Conservation (phyloP, 1,140 invertebrate genomes). For the Drosophila subpulchrella region DNA sequence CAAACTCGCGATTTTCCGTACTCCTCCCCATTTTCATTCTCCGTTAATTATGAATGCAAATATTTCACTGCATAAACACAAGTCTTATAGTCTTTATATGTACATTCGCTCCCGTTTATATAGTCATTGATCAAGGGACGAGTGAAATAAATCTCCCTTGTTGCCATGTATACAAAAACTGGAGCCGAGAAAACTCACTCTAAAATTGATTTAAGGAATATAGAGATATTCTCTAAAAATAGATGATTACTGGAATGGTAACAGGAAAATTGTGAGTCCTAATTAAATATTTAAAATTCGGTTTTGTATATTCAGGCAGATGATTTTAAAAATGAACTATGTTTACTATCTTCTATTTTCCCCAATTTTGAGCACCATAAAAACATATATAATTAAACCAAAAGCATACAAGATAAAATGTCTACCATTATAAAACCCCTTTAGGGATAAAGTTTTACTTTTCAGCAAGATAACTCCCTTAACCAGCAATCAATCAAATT, state of each 20-base stretch:
- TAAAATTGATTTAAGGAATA: not conserved
- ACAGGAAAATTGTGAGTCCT: too few relatives aligned
- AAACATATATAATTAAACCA: not conserved
- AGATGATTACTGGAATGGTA: too few relatives aligned
- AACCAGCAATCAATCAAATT: constrained; percentile 7
- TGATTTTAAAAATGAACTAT: too few relatives aligned
- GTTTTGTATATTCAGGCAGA: too few relatives aligned
- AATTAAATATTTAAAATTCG: too few relatives aligned
- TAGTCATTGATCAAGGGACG: not conserved
- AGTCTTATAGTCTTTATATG: not conserved
- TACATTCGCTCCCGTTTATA: not conserved
- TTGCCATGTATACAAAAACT: not conserved
- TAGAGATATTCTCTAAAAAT: too few relatives aligned
- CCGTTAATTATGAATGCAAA: constrained; percentile 57
- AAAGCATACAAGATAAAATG: too few relatives aligned
- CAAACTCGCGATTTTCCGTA: constrained; percentile 2
- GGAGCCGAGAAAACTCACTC: not conserved
- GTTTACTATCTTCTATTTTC: not conserved
- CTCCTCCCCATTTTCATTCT: constrained; percentile 2
- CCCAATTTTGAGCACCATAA: not conserved
- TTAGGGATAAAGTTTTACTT: not conserved
- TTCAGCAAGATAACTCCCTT: not conserved
- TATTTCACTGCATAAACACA: not conserved
- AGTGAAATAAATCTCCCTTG: not conserved
- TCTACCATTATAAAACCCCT: not conserved